phyloP scores from a whole-genome alignment of 2,113 vertebrate species.

The Formicarius rufipectus region DNA sequence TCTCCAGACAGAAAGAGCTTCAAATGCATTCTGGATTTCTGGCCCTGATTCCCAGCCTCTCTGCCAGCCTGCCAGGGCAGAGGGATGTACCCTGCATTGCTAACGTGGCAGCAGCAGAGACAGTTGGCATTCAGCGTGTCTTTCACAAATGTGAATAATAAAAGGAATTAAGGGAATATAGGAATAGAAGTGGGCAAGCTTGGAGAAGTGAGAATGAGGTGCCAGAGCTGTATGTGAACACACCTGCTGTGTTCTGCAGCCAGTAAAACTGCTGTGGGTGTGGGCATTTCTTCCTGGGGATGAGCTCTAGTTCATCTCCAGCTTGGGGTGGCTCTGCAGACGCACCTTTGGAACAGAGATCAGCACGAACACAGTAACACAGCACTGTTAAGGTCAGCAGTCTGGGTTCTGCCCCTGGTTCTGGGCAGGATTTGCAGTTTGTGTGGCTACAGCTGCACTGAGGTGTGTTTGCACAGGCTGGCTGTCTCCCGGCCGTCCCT shows the following conservation, averaged over 20 bases:
- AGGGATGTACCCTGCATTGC: background rate
- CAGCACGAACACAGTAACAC: fast-evolving
- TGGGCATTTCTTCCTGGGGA: fast-evolving
- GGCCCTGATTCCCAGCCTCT: background rate
- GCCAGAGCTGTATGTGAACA: background rate
- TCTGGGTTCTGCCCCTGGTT: background rate
- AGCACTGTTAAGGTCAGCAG: fast-evolving
- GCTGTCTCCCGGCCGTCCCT: fast-evolving
- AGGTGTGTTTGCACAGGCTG: background rate
- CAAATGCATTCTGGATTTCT: background rate
- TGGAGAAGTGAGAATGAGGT: background rate
- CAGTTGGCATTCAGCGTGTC: background rate
- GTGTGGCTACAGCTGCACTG: background rate
- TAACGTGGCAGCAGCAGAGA: background rate
- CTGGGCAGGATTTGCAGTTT: background rate
- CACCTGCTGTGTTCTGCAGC: background rate
- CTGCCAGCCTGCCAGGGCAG: background rate
- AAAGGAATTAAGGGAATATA: background rate
- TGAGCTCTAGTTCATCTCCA: background rate
- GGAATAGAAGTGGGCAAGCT: background rate
- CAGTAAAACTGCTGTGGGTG: fast-evolving
- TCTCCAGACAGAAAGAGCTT: background rate
- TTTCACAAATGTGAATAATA: background rate
- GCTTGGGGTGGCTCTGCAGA: background rate
- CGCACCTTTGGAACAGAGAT: fast-evolving